Conservation (phyloP, 2,888 invertebrate species). For the Drosophila leonis region DNA sequence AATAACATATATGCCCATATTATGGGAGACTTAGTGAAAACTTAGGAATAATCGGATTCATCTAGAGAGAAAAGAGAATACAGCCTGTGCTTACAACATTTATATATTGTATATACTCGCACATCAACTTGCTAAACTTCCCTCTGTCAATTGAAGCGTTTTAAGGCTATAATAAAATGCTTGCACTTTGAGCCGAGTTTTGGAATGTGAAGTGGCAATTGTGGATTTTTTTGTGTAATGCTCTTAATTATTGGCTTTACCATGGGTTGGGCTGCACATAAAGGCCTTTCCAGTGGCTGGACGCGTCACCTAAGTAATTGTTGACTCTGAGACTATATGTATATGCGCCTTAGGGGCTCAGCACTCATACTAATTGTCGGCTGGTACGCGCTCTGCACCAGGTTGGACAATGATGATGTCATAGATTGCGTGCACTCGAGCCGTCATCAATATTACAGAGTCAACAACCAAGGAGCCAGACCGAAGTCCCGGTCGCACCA, state of each 20-base stretch:
- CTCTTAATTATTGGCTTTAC: constrained; percentile 29
- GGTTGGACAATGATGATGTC: constrained; percentile 70
- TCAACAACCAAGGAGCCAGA: constrained; percentile 27
- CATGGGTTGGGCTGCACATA: constrained; percentile 18
- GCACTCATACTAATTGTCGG: constrained; percentile 44
- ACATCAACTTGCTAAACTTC: background rate
- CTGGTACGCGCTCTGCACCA: constrained; percentile 23
- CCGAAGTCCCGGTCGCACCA: background rate
- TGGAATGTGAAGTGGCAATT: constrained; percentile 13
- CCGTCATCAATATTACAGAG: constrained; percentile 77
- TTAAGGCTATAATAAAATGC: constrained; percentile 10
- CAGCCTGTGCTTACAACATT: no score
- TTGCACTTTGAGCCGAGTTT: constrained; percentile 5
- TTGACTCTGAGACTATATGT: constrained; percentile 22
- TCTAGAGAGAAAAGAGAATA: no score
- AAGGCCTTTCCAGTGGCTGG: constrained; percentile 6
- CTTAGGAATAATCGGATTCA: no score
- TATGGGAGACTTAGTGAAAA: no score
- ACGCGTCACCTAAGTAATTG: constrained; percentile 41
- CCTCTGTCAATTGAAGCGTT: background rate
- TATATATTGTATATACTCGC: no score
- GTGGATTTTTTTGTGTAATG: constrained; percentile 12
- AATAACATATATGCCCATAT: no score
- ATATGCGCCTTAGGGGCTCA: constrained; percentile 19
- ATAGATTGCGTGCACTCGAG: constrained; percentile 80